Base-by-base conservation (phyloP, 2,113 vertebrate genomes). In the Oenanthe melanoleuca region DNA sequence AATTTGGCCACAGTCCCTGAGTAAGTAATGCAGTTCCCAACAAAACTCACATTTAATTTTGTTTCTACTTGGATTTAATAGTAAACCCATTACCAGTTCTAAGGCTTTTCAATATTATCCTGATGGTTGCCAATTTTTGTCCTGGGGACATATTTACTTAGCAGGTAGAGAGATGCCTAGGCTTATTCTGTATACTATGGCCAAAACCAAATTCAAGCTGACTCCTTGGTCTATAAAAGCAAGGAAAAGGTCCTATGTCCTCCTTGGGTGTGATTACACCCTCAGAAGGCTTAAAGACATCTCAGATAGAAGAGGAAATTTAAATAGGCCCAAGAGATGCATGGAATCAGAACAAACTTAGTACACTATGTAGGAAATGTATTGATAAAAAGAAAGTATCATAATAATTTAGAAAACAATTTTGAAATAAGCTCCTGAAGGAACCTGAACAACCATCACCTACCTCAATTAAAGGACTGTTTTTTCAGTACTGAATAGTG, bases 51-150 rank as follows among this genome's bases (percentile, higher is more conserved):
- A 73, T 92, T 85, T 72, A 44, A 92, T 88, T 85, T 93, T 80
- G n/a, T 85, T 92, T 84, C 45, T 77, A 33, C 47, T 92, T 93
- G 37, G 29, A 82, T 92, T 85, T 88, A 94, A 60, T 88, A 83
- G 26, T 75, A 92, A 92, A 73, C 4, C 3, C 25, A 73, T 80
- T 92, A 78, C 21, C 1, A 11, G 31, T 65, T 91, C 34, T 89
- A 78, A 87, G 53, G 33, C 25, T 73, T 11, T 92, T 85, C 80
- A 82, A 69, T 86, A 70, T 80, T 92, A 70, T 70, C 42, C 53
- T 73, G 71, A 83, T 73, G 2, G 2, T 31, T 80, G 86, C 67
- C 90, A 83, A 38, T 29, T 90, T 53, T 63, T 79, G 63, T 89
- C 34, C 59, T 80, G 70, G 75, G 71, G 55, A 88, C 38, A 45